A percentile compares a stretch with the other conserved stretches of the same genome.
These are phyloP conservation scores for Pogonus chalceus DNA, from an alignment of 1,140 invertebrate genomes.

Conservation along the genomic window DNA sequence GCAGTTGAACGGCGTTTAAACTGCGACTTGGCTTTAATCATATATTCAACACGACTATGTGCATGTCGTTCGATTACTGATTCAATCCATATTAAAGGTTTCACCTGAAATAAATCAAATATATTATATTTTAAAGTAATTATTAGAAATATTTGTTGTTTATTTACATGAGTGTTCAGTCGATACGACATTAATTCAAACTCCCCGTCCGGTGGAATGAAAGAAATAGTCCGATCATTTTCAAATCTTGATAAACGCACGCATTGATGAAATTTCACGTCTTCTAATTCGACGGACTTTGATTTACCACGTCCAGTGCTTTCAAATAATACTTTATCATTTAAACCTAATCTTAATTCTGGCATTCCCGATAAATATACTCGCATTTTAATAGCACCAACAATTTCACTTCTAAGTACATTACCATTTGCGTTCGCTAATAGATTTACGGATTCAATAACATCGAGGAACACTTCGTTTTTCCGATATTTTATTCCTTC, in stretches of 20 bases:
- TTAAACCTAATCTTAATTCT: conserved; percentile 92
- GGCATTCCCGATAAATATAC: conserved; percentile 99
- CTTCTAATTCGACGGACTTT: conserved; percentile 97
- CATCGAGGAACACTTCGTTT: conserved; percentile 99
- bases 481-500: conserved; percentile 99
- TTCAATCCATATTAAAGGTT: conserved; percentile 99
- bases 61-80: conserved; percentile 98
- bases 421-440: conserved; percentile 97
- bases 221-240: conserved; percentile 97
- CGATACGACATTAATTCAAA: conserved; percentile 99
- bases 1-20: conserved; percentile 97
- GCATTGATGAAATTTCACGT: conserved; percentile 99
- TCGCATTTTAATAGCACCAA: conserved; percentile 98
- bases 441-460: conserved; percentile 98
- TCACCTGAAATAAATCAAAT: conserved; percentile 47
- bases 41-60: conserved; percentile 96
- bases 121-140: neutral
- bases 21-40: conserved; percentile 99
- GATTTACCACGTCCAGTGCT: conserved; percentile 95
- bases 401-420: conserved; percentile 95
- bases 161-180: conserved; percentile 84
- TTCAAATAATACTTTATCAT: conserved; percentile 99
- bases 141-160: neutral
- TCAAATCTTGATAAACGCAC: conserved; percentile 95
- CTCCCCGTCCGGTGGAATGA: conserved; percentile 98